Conservation (phyloP, 92 coral and sea anemone genomes). For the Phymanthus crucifer region DNA sequence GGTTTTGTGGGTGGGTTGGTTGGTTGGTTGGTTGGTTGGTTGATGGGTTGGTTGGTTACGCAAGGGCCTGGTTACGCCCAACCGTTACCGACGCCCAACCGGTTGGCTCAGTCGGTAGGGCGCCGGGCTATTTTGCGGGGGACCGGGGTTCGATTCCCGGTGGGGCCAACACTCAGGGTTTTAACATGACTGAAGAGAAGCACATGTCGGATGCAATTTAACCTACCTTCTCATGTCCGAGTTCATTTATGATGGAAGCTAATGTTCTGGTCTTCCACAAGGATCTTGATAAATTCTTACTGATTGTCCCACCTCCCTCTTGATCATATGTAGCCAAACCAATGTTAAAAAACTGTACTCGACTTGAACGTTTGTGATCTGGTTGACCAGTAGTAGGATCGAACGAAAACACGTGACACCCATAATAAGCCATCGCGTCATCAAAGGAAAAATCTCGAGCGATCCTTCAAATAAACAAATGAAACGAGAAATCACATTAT, state of each 20-base stretch:
- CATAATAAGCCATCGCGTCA: conserved; percentile 74
- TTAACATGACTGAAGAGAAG: too few species aligned
- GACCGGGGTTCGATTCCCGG: too few species aligned
- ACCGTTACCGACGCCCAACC: too few species aligned
- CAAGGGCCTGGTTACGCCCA: too few species aligned
- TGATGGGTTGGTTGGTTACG: too few species aligned
- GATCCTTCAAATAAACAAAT: conserved; percentile 41
- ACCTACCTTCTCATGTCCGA: conserved; percentile 76
- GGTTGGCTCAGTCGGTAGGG: too few species aligned
- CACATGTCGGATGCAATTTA: not conserved
- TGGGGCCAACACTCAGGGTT: too few species aligned
- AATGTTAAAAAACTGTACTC: conserved; percentile 63
- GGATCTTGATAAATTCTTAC: conserved; percentile 47
- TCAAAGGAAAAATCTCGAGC: conserved; percentile 90
- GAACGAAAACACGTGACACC: conserved; percentile 87
- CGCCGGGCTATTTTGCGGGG: too few species aligned
- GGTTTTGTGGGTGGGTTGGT: too few species aligned
- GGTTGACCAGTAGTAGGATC: conserved; percentile 79
- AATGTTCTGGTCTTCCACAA: conserved; percentile 80
- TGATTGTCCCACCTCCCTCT: conserved; percentile 51
- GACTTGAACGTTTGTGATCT: conserved; percentile 64
- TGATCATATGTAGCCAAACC: conserved; percentile 72
- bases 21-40: too few species aligned
- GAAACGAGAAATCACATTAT: not conserved
- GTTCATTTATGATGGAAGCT: conserved; percentile 56